Base-by-base conservation (phyloP, 2,797 vertebrate genomes). In the Gymnothorax reevesii region DNA sequence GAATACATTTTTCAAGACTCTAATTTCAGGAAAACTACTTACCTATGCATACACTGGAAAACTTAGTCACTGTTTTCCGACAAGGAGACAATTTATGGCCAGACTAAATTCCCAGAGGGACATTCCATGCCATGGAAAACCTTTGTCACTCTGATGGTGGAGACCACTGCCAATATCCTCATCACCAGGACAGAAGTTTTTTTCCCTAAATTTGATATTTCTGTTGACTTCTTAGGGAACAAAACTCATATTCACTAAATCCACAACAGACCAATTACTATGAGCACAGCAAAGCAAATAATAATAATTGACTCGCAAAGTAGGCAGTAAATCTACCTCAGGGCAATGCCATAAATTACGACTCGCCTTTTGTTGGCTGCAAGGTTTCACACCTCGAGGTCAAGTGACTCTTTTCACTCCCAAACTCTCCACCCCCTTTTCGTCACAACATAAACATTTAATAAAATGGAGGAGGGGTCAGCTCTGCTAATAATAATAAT, bases 341-440 rank as follows among this genome's bases (percentile, higher is more conserved):
- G 33, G 87, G 89, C 89, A 89, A 90, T 83, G 52, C 90, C 87
- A 86, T 92, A 89, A 93, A 93, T 91, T 85, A 90, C 42, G 87
- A 52, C 71, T 89, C 86, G 73, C 27, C 84, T 88, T 62, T 91
- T 71, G 83, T 79, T 77, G 71, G 83, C 91, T 88, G 80, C 87
- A 69, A 57, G 91, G 52, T 49, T 55, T 49, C 62, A n/a, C 62
- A 25, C 64, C 82, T 89, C 20, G 54, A 2, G 12, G 59, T 83
- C 57, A 54, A 79, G 85, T 69, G 79, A 59, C 84, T 88, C 85
- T 64, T 55, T 82, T 85, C 62, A 66, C 62, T 3, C 4, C 62
- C 62, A 3, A 4, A 20, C 62, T 49, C 64, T 80, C 42, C 33
- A 42, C 83, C 69, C 42, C 33, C 3, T 25, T 57, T 20, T 12